Evolutionary conservation across 2,888 invertebrate species (phyloP), one percentile per base, ranked within the genome.

Genomic region (Drosophila sordidapex): DNA sequence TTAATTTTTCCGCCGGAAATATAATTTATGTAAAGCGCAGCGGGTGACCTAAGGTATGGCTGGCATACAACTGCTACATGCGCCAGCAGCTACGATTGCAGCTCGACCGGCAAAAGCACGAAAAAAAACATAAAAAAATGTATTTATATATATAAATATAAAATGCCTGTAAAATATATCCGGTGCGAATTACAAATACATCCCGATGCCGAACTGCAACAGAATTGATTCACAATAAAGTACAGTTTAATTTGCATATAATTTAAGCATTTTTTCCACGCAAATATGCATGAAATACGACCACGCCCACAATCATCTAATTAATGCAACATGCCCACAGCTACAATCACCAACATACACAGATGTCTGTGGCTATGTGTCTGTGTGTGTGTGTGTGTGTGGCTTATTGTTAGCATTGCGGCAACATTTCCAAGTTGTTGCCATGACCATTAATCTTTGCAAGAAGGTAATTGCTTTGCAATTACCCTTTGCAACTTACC

Each of bases 1-100:
- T 87, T 87, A 87, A 87, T 87, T 87, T 87, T 87, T 87, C 87
- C 87, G 90, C 77, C 87, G 87, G 87, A 87, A 87, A 89, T 89
- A 87, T 90, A 87, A 87, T 87, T 90, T 87, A 89, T 87, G 87
- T 90, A 90, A 87, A 90, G 83, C 87, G 84, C 84, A 89, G 86
- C 86, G 86, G 86, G 86, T 83, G 83, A 89, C 84, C 89, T 59
- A 74, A 79, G 76, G 74, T 82, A 82, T 73, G 81, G 68, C 63
- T 46, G 52, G 40, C 38, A 33, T 56, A 60, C 43, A 40, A 18
- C 36, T 13, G 61, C 58, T 33, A 51, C 54, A 61, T 52, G 62
- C 56, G 53, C 49, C 69, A 61, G 53, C 68, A 70, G 70, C 70
- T 46, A 43, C 68, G 70, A 74, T 77, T 82, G 81, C 87, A 85